A percentile compares a stretch with the other conserved stretches of the same genome.
Evolutionary conservation across 2,113 vertebrate genomes (phyloP).

Genomic region (Grammomys dolichurus): DNA sequence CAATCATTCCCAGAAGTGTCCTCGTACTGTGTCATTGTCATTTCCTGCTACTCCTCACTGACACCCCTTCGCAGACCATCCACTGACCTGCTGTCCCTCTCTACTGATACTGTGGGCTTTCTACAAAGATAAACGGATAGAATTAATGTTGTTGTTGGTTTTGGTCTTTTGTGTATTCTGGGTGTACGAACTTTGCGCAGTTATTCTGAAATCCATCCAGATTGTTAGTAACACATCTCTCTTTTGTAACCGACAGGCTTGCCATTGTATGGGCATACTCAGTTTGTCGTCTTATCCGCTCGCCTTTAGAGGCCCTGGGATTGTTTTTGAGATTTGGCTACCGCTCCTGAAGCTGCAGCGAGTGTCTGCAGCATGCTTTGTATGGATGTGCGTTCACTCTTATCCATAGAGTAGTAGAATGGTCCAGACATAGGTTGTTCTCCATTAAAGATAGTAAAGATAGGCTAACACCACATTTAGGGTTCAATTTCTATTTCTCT

Average conservation of each 20-base stretch:
- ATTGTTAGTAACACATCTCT: not conserved
- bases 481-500: not conserved
- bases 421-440: not conserved
- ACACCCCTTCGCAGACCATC: not conserved
- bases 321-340: not conserved
- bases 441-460: not conserved
- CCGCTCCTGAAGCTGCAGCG: not conserved
- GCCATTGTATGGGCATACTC: not conserved
- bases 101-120: conserved; percentile 1
- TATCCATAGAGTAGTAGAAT: not conserved
- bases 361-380: not conserved
- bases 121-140: not conserved
- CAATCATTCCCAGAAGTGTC: not conserved
- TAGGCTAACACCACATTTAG: no score
- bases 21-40: not conserved
- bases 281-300: not conserved
- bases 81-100: not conserved
- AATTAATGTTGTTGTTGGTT: not conserved
- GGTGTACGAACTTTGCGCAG: not conserved
- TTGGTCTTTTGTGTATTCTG: not conserved
- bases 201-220: conserved; percentile 1
- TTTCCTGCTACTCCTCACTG: not conserved
- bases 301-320: not conserved
- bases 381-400: not conserved
- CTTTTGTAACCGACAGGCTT: not conserved